phyloP scores from a whole-genome alignment of 2,797 vertebrate genomes.

The Sebastiscus albofasciatus region DNA sequence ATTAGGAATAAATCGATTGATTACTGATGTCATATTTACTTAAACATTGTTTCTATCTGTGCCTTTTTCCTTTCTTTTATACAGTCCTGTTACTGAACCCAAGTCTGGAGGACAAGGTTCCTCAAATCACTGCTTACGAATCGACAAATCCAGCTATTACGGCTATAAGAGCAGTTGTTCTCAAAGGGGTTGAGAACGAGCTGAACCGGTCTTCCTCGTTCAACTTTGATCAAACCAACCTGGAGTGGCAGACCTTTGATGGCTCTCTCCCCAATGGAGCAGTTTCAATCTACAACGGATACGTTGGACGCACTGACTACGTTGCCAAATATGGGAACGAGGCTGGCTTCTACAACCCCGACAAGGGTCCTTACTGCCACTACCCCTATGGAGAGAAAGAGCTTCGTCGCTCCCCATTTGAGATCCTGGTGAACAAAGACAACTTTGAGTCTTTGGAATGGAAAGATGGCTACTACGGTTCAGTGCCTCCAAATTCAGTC shows the following conservation, averaged over 20 bases:
- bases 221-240: slow-evolving; percentile 37
- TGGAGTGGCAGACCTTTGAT: slow-evolving; percentile 59
- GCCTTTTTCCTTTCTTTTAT: background rate
- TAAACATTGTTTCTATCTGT: background rate
- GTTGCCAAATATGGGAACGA: slow-evolving; percentile 52
- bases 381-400: slow-evolving; percentile 45
- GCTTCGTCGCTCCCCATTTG: slow-evolving; percentile 16
- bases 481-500: slow-evolving; percentile 53
- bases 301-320: slow-evolving; percentile 54
- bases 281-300: slow-evolving; percentile 59
- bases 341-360: slow-evolving; percentile 64
- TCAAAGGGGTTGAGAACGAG: background rate
- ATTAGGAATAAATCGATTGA: background rate
- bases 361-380: slow-evolving; percentile 48
- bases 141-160: background rate
- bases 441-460: slow-evolving; percentile 70
- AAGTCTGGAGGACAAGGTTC: background rate
- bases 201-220: background rate
- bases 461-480: slow-evolving; percentile 47
- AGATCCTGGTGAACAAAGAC: slow-evolving; percentile 69
- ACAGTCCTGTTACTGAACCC: background rate
- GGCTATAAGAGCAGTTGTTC: background rate
- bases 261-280: slow-evolving; percentile 48
- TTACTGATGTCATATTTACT: background rate
- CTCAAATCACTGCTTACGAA: background rate